Evolutionary conservation across 2,888 invertebrate species (phyloP), one percentile per base, ranked within the genome.

Genomic region (Alviniconcha strummeri): DNA sequence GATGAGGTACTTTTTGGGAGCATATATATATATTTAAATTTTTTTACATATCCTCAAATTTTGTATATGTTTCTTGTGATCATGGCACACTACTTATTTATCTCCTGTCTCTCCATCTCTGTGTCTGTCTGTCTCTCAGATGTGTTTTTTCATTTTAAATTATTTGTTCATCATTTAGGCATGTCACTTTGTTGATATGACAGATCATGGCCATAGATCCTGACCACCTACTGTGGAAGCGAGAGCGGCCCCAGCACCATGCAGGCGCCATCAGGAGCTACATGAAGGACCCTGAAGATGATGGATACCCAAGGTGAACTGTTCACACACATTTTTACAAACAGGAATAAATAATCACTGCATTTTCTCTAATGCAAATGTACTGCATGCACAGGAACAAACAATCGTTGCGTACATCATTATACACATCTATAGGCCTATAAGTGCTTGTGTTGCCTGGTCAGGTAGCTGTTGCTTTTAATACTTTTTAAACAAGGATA

Each of bases 121-220:
- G 36, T 36, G 36, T 36, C 36, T 36, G 36, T 36, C 36, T 36
- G 36, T 36, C 36, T 36, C 36, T 36, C 36, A 36, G 36, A 36
- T 36, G 1, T 36, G 36, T 36, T 36, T 36, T 36, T 36, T 36
- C 36, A 36, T 36, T 36, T 36, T 36, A 36, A 36, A 36, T 36
- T 36, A 36, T 36, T 36, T 36, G 36, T 36, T 3, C 0, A 3
- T 36, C 36, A 36, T 36, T 36, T 36, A 36, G 36, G 36, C 36
- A 36, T 36, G 36, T 36, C 36, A 36, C 36, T 11, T 11, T 60
- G 60, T 11, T 60, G 60, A 60, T 60, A 1, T 78, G 74, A 36
- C 77, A 93, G 93, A 91, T 93, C 15, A 93, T 93, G 93, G 89
- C 89, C 19, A 91, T 93, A 78, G 90, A 92, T 17, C 89, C 92